Base-by-base conservation (phyloP, 2,888 invertebrate genomes). In the Habroteleia sp. region DNA sequence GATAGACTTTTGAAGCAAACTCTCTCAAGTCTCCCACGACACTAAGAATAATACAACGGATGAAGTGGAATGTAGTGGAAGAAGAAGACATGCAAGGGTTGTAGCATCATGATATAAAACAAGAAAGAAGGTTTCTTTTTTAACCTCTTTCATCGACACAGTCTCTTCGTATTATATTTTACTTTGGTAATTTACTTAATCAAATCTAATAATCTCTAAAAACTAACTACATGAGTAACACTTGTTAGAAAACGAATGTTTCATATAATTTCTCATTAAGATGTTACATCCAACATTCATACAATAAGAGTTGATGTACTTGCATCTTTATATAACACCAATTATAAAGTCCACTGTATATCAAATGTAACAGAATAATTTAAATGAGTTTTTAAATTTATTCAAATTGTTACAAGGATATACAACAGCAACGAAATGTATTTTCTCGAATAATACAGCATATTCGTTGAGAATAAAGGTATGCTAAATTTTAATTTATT, bases 41-140 rank as follows among this genome's bases (percentile, higher is more conserved):
- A 81, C 82, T 81, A 85, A 85, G 85, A 86, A 86, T 84, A 85
- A 86, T 84, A 85, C 83, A 82, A 73, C 75, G 79, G 66, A 62
- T 65, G 60, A 66, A 79, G 77, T 83, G 76, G 82, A 81, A 80
- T 81, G 74, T 68, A 71, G 76, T 77, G 77, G 79, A 80, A 73
- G 77, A 74, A 73, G 41, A 41, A 74, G 65, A 44, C 37, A 69
- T 31, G 44, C 37, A 1, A 37, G 62, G 25, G 52, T 7, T 60
- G 56, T 58, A 66, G 60, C 50, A 44, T 27, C 72, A 23, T 8
- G 68, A 46, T 60, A 56, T 27, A 4, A 50, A 54, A 58, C 3
- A 42, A 50, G 54, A 65, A 46, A 11, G 62, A 66, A 60, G 27
- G 54, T 44, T 58, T 54, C 44, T 66, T 69, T 44, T 52, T 44